Conservation (phyloP, 2,888 invertebrate species). For the Brachypterus glaber region DNA sequence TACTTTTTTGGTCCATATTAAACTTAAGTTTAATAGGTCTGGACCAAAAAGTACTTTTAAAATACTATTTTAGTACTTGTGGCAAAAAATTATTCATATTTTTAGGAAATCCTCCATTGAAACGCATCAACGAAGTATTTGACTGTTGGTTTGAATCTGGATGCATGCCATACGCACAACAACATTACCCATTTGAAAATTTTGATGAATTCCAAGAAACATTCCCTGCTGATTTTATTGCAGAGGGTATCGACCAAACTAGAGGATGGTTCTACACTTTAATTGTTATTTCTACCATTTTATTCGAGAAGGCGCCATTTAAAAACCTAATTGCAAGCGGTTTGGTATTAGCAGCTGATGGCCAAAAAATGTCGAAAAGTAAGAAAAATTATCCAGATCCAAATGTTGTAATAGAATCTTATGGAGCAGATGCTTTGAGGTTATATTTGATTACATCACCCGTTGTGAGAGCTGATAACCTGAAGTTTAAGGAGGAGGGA, state of each 20-base stretch:
- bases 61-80: no score
- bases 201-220: slow-evolving; percentile 68
- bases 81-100: no score
- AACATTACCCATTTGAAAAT: slow-evolving; percentile 87
- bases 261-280: slow-evolving; percentile 94
- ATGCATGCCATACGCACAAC: slow-evolving; percentile 91
- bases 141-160: slow-evolving; percentile 99
- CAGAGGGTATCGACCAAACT: slow-evolving; percentile 91
- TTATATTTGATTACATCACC: slow-evolving; percentile 91
- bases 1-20: no score
- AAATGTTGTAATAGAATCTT: slow-evolving; percentile 70
- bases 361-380: slow-evolving; percentile 94
- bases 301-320: slow-evolving; percentile 87
- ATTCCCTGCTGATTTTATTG: slow-evolving; percentile 94
- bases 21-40: no score
- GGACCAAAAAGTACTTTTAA: no score
- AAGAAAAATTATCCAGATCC: slow-evolving; percentile 96
- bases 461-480: slow-evolving; percentile 85
- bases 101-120: slow-evolving; percentile 65
- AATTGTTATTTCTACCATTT: slow-evolving; percentile 83
- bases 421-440: slow-evolving; percentile 87
- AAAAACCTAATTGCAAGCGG: slow-evolving; percentile 92
- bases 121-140: slow-evolving; percentile 80
- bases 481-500: slow-evolving; percentile 88
- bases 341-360: slow-evolving; percentile 80